Conservation (phyloP, 1,140 invertebrate species). For the Neotoxoptera formosana region DNA sequence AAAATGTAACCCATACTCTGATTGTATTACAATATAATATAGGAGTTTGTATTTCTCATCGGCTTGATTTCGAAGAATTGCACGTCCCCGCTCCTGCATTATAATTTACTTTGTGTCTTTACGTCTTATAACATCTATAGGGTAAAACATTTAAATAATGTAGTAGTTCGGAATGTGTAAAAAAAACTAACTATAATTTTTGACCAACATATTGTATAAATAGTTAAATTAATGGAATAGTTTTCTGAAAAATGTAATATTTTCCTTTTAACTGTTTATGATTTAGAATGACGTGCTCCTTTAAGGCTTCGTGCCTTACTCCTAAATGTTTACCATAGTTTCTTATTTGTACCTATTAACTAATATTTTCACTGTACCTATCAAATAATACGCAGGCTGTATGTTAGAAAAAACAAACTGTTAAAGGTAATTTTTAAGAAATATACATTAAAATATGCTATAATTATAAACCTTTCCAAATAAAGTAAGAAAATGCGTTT, state of each 20-base stretch:
- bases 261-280: neutral
- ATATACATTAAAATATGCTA: neutral
- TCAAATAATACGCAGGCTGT: too few relatives aligned
- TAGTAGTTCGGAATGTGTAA: too few relatives aligned
- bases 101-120: too few relatives aligned
- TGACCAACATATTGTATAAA: neutral
- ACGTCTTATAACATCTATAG: too few relatives aligned
- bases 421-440: neutral
- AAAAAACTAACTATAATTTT: too few relatives aligned
- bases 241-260: neutral
- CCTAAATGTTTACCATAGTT: accelerated
- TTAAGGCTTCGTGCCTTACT: neutral
- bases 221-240: too few relatives aligned
- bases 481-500: neutral
- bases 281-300: neutral
- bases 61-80: too few relatives aligned
- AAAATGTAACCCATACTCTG: too few relatives aligned
- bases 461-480: neutral
- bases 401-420: neutral
- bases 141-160: too few relatives aligned
- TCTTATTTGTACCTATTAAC: neutral
- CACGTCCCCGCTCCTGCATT: too few relatives aligned
- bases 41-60: too few relatives aligned
- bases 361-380: neutral
- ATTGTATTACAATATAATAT: too few relatives aligned